phyloP scores from a whole-genome alignment of 2,797 vertebrate species.

The Coilia nasus region DNA sequence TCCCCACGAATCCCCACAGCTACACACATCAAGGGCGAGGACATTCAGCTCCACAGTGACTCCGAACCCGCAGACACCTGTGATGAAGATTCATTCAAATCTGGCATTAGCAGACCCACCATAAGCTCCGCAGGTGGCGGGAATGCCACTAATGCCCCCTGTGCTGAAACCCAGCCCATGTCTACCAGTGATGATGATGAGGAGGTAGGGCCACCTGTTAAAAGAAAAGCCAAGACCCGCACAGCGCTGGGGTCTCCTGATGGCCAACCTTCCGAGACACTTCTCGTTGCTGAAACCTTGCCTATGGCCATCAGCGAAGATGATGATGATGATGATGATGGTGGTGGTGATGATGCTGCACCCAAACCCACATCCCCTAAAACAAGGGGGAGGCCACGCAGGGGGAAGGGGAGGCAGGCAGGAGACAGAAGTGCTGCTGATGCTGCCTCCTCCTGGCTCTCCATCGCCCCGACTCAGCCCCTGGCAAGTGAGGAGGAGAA shows the following conservation, averaged over 20 bases:
- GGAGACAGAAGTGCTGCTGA: not conserved
- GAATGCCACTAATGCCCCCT: constrained; percentile 25
- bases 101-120: not conserved
- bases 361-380: constrained; percentile 28
- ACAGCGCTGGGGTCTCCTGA: not conserved
- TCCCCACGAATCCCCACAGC: constrained; percentile 14
- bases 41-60: not conserved
- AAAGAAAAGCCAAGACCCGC: not conserved
- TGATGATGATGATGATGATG: constrained; percentile 21
- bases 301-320: constrained; percentile 43
- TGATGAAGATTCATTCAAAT: not conserved
- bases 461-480: not conserved
- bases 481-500: not conserved
- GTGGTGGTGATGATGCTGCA: not conserved
- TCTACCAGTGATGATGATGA: constrained; percentile 38
- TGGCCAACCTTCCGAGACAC: not conserved
- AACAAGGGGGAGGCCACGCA: not conserved
- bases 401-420: not conserved
- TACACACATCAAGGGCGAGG: not conserved
- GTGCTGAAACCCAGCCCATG: constrained; percentile 63
- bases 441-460: not conserved
- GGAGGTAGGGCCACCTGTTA: constrained; percentile 35
- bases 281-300: constrained; percentile 59
- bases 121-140: not conserved
- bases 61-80: not conserved